These are phyloP conservation scores for Parotia lawesii DNA, from an alignment of 2,113 vertebrate genomes.

Conservation along the genomic window DNA sequence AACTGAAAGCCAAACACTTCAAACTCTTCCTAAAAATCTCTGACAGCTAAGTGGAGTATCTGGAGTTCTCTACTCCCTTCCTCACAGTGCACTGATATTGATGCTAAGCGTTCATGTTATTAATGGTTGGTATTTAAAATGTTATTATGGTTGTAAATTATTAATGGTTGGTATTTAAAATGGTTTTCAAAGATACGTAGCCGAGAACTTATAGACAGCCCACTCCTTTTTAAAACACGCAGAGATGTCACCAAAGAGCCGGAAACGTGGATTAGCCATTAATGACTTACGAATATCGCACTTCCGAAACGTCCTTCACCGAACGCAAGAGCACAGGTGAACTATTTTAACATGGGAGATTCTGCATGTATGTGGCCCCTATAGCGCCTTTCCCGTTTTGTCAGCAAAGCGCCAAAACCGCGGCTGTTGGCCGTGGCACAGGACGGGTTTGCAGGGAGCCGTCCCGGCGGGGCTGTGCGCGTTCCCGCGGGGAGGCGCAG, in stretches of 20 bases:
- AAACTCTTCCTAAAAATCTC: not conserved
- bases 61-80: not conserved
- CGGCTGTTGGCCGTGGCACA: conserved; percentile 70
- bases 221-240: not conserved
- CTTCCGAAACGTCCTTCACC: not conserved
- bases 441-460: conserved; percentile 68
- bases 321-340: rapidly evolving
- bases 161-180: not conserved
- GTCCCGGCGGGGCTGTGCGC: not conserved
- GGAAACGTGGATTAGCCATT: not conserved
- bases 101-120: not conserved
- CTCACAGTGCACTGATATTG: not conserved
- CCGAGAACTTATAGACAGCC: not conserved
- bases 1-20: conserved; percentile 62
- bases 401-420: conserved; percentile 70
- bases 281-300: rapidly evolving
- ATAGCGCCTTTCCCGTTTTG: not conserved
- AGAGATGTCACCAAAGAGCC: not conserved
- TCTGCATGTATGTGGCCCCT: rapidly evolving
- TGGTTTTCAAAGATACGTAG: not conserved
- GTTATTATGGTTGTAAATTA: not conserved
- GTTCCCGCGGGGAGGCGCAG: too few species aligned
- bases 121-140: not conserved
- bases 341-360: rapidly evolving
- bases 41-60: not conserved